Conservation (phyloP, 2,113 vertebrate species). For the Ailuropoda melanoleuca region DNA sequence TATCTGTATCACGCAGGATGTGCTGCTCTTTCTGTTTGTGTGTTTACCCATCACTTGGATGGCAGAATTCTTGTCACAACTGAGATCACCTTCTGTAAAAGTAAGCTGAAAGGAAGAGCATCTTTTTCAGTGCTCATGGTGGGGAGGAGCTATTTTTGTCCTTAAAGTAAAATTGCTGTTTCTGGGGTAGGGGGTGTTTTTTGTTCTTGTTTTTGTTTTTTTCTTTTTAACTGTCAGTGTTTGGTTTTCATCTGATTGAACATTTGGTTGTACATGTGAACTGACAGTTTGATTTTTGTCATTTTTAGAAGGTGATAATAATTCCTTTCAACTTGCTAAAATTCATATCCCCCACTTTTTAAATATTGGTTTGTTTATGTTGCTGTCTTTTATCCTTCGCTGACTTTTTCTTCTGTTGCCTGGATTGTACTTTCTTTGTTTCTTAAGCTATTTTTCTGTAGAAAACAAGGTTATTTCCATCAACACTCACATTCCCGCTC, state of each 20-base stretch:
- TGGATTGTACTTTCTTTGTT: slow-evolving; percentile 63
- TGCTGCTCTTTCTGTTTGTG: slow-evolving; percentile 95
- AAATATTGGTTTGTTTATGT: slow-evolving; percentile 79
- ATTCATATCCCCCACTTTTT: slow-evolving; percentile 79
- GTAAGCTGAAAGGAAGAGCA: slow-evolving; percentile 88
- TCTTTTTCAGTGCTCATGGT: neutral
- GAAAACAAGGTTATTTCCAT: slow-evolving; percentile 33
- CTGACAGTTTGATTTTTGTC: neutral
- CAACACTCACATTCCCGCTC: neutral
- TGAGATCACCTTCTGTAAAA: slow-evolving; percentile 88
- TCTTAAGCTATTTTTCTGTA: slow-evolving; percentile 49
- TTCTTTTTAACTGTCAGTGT: neutral
- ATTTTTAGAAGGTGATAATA: slow-evolving; percentile 26
- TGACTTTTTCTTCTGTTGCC: slow-evolving; percentile 78
- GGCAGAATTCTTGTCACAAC: slow-evolving; percentile 92
- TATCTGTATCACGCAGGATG: slow-evolving; percentile 93
- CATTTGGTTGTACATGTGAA: neutral
- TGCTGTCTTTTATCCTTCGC: slow-evolving; percentile 74
- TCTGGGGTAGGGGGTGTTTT: neutral
- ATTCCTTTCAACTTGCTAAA: slow-evolving; percentile 88
- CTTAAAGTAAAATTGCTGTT: neutral
- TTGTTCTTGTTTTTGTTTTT: neutral
- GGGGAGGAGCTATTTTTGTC: neutral
- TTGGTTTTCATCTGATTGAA: slow-evolving; percentile 13
- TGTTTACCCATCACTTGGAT: slow-evolving; percentile 95